A percentile compares a stretch with the other conserved stretches of the same genome.
phyloP scores from a whole-genome alignment of 2,113 vertebrate genomes.

The Tauraco erythrolophus region DNA sequence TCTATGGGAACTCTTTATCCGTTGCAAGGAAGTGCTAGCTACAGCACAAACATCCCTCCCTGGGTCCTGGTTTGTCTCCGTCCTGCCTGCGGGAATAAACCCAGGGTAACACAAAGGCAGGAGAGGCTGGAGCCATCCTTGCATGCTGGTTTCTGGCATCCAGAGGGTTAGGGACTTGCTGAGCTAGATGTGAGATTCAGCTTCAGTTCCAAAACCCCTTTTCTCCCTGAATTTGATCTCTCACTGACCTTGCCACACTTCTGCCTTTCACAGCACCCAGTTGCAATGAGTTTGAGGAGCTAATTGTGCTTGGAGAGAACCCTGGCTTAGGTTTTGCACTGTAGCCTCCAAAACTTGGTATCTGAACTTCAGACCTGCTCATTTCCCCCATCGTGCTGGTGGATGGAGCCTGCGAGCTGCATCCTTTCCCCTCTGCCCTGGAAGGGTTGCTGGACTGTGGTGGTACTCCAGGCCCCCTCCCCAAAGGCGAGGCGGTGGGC shows the following conservation, averaged over 20 bases:
- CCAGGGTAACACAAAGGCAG: accelerated
- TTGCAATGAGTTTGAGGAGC: neutral
- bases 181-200: neutral
- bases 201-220: neutral
- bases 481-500: neutral
- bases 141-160: neutral
- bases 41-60: neutral
- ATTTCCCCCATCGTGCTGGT: accelerated
- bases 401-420: neutral
- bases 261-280: neutral
- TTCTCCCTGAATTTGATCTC: neutral
- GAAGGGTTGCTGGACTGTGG: neutral
- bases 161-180: neutral
- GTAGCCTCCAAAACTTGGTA: neutral
- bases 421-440: neutral
- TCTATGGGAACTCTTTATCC: neutral
- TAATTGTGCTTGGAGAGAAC: neutral
- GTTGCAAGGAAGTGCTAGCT: neutral
- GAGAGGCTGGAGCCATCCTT: neutral
- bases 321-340: accelerated
- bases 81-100: neutral
- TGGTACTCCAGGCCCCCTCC: neutral
- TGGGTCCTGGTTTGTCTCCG: neutral
- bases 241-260: neutral
- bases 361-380: neutral